Base-by-base conservation (phyloP, 1,140 invertebrate species). In the Maconellicoccus hirsutus region DNA sequence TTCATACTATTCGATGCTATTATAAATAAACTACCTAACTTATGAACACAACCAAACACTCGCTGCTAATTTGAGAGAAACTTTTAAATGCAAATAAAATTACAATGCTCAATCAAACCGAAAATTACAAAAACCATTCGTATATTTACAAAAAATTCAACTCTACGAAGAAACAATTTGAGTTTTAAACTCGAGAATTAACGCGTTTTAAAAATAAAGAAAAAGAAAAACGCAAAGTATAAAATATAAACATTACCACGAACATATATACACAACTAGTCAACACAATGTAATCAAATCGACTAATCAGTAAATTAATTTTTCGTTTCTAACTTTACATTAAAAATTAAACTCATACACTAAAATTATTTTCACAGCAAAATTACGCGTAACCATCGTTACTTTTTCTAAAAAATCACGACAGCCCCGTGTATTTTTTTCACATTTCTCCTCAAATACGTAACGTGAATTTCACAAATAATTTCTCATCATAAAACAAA, bases 141-240 rank as follows among this genome's bases (percentile, higher is more conserved):
- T 33, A 33, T 33, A 6, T 33, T 6, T 12, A 33, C 12, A 33
- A 3, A 33, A 33, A 33, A 33, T 33, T 33, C 29, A n/a, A n/a
- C n/a, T n/a, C n/a, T n/a, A 38, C 33, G 14, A 38, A 38, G 33
- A 38, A 38, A 6, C 14, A 38, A 38, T 14, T 38, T 7, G 33
- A 38, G 33, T 38, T 38, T 38, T 7, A 14, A 38, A 38, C 14
- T 38, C 33, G 14, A 38, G 6, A 38, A 38, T 38, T 38, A 38
- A 38, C 33, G n/a, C 33, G 33, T 38, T 38, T 14, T 7, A 38
- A 6, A 14, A 7, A 38, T 7, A 38, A 38, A 38, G 6, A 38
- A 38, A 81, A 71, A 19, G 42, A 14, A 19, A 52, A 52, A 52
- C n/a, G n/a, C n/a, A 19, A 52, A 33, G 29, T 33, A 33, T 33